Conservation (phyloP, 2,113 vertebrate genomes). For the Calypte anna region DNA sequence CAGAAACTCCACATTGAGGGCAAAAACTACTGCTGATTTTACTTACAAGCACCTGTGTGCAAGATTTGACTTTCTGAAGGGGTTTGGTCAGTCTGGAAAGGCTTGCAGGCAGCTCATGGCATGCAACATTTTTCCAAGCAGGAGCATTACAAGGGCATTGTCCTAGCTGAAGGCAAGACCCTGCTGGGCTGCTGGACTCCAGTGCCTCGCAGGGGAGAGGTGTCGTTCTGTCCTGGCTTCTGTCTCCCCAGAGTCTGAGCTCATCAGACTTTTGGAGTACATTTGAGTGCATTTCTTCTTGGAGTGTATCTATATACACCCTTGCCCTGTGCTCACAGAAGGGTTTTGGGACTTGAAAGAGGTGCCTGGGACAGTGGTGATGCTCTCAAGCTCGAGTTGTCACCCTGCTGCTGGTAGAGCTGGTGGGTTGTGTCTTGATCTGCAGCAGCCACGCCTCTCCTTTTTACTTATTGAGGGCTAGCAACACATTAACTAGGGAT, state of each 20-base stretch:
- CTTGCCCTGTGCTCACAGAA: fast-evolving
- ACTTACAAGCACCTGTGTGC: fast-evolving
- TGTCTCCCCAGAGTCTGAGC: background rate
- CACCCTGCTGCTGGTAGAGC: background rate
- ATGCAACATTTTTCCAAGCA: background rate
- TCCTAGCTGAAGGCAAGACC: background rate
- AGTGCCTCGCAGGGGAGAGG: fast-evolving
- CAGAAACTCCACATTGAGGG: background rate
- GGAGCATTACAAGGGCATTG: background rate
- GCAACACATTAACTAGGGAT: background rate
- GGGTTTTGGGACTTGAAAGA: background rate
- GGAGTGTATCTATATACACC: no score
- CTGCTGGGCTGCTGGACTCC: background rate
- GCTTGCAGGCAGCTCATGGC: background rate
- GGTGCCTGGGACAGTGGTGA: background rate
- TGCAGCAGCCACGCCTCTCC: background rate
- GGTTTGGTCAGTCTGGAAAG: background rate
- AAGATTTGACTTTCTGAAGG: background rate
- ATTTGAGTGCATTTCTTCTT: no score
- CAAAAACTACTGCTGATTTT: background rate
- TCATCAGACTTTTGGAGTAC: background rate
- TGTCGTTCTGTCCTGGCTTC: background rate
- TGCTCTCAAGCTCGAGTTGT: fast-evolving
- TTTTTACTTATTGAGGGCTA: background rate
- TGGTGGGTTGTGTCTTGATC: background rate